Evolutionary conservation across 2,888 invertebrate genomes (phyloP).

Genomic region (Hirtodrosophila cameraria): DNA sequence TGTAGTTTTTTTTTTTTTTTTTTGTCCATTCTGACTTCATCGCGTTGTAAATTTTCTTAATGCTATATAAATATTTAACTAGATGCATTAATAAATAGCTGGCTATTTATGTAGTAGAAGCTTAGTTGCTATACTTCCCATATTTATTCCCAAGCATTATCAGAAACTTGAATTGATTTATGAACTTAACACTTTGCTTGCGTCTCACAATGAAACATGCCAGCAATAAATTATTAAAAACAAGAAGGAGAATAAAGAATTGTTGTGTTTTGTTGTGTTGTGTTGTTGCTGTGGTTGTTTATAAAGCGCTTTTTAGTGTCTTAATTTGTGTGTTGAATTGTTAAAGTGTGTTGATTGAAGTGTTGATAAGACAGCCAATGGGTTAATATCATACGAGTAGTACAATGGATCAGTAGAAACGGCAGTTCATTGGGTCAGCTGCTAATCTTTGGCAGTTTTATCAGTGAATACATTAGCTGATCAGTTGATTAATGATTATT

Average conservation of each 20-base stretch:
- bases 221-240: conserved; percentile 48
- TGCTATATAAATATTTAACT: conserved; percentile 60
- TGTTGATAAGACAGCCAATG: conserved; percentile 43
- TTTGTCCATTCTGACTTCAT: not conserved
- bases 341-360: conserved; percentile 38
- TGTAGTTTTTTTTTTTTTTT: not conserved
- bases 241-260: conserved; percentile 8
- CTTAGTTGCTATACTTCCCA: conserved; percentile 33
- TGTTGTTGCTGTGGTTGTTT: conserved; percentile 16
- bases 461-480: conserved; percentile 2
- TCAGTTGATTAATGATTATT: conserved; percentile 15
- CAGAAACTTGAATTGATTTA: conserved; percentile 59
- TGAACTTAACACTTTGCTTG: conserved; percentile 58
- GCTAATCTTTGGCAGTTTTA: conserved; percentile 19
- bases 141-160: conserved; percentile 45
- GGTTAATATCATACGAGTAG: conserved; percentile 15
- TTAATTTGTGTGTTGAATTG: conserved; percentile 57
- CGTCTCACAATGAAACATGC: conserved; percentile 20
- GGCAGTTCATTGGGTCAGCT: conserved; percentile 7
- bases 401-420: conserved; percentile 14
- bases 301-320: conserved; percentile 43
- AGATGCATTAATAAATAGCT: conserved; percentile 49
- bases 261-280: conserved; percentile 8
- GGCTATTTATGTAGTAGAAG: conserved; percentile 3
- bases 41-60: conserved; percentile 55